phyloP scores from a whole-genome alignment of 2,888 invertebrate genomes.

The Acrobasis consociella region DNA sequence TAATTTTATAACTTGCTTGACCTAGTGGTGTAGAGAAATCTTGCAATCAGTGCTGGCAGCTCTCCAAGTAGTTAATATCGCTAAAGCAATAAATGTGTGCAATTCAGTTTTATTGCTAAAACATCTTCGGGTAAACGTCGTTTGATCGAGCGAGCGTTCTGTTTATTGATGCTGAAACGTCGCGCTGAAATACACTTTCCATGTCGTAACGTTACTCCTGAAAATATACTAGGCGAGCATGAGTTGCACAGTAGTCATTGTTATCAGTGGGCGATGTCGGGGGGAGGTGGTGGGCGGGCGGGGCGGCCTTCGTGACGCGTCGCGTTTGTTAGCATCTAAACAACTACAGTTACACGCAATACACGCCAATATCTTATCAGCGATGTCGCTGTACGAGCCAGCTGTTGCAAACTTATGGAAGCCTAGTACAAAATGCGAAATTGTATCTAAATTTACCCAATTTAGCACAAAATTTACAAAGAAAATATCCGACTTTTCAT shows the following conservation, averaged over 20 bases:
- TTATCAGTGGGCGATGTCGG: conserved; percentile 60
- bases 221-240: conserved; percentile 78
- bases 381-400: conserved; percentile 43
- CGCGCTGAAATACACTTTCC: conserved; percentile 63
- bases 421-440: conserved; percentile 58
- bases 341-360: conserved; percentile 53
- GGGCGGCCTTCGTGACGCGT: conserved; percentile 56
- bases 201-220: conserved; percentile 56
- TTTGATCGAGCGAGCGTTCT: conserved; percentile 1
- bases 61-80: conserved; percentile 3
- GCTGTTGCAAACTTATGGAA: conserved; percentile 44
- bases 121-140: conserved; percentile 1
- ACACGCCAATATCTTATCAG: conserved; percentile 67
- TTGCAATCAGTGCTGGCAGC: conserved; percentile 7
- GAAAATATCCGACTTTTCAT: too few relatives aligned
- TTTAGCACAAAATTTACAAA: not conserved
- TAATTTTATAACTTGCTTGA: not conserved
- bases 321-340: conserved; percentile 51
- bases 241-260: conserved; percentile 50
- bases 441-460: conserved; percentile 47
- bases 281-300: conserved; percentile 38
- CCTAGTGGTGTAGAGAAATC: not conserved
- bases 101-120: conserved; percentile 11
- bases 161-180: conserved; percentile 35
- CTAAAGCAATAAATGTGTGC: conserved; percentile 9